Percentiles rank a stretch among this genome's conserved stretches.
phyloP scores from a whole-genome alignment of 2,113 vertebrate genomes.

The Cygnus atratus region DNA sequence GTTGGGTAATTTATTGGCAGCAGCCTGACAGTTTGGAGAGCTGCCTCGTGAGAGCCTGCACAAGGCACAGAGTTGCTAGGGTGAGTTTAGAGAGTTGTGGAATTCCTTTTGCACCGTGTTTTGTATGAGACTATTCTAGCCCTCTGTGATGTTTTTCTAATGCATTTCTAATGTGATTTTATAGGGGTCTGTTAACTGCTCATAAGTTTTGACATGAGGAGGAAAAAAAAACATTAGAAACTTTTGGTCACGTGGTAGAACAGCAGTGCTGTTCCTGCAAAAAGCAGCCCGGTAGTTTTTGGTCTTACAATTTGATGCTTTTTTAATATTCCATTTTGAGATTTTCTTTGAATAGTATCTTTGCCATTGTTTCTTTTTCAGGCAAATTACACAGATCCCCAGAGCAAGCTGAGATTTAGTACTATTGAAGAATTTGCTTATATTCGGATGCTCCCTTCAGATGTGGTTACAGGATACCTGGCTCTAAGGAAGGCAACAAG shows the following conservation, averaged over 20 bases:
- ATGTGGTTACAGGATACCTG: constrained; percentile 93
- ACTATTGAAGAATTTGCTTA: constrained; percentile 95
- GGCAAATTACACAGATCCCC: constrained; percentile 97
- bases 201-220: not conserved
- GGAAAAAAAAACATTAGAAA: not conserved
- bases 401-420: constrained; percentile 95
- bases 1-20: constrained; percentile 63
- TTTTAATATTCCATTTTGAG: not conserved
- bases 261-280: not conserved
- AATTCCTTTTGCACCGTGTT: not conserved
- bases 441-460: constrained; percentile 93
- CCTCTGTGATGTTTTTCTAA: constrained; percentile 10
- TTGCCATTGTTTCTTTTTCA: constrained; percentile 63
- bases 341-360: not conserved
- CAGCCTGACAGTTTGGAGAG: constrained; percentile 44
- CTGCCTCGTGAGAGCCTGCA: constrained; percentile 21
- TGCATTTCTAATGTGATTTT: constrained; percentile 53
- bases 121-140: constrained; percentile 8
- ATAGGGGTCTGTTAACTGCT: not conserved
- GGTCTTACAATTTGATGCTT: not conserved
- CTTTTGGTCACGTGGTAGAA: not conserved
- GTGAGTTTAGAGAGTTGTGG: not conserved
- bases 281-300: not conserved
- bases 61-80: constrained; percentile 38
- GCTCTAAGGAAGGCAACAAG: constrained; percentile 93